Conservation (phyloP, 1,140 invertebrate species). For the Eupeodes corollae region DNA sequence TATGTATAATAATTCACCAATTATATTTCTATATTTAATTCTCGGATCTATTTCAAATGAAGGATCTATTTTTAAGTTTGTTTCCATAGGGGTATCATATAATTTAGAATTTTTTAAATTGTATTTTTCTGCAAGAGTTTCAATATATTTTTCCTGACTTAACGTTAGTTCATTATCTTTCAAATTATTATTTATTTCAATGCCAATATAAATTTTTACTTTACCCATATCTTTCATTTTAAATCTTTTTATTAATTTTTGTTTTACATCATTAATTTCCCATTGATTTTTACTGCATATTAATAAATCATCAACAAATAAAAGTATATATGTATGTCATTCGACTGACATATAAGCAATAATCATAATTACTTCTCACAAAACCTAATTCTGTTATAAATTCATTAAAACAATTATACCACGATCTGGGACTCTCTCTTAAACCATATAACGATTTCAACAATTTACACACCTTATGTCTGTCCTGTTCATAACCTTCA, state of each 20-base stretch:
- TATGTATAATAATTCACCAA: background rate
- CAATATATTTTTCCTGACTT: background rate
- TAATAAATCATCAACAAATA: too few species aligned
- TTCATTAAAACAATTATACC: constrained; percentile 31
- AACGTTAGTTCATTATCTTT: background rate
- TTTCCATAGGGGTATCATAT: background rate
- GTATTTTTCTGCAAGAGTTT: too few species aligned
- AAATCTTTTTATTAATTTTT: too few species aligned
- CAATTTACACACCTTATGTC: constrained; percentile 9
- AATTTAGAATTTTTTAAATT: background rate
- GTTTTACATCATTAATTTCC: background rate
- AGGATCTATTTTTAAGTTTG: too few species aligned
- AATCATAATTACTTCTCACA: too few species aligned
- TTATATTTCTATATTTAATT: background rate
- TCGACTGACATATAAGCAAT: too few species aligned
- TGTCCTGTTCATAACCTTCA: constrained; percentile 24
- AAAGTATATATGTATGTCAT: too few species aligned
- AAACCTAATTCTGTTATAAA: too few species aligned
- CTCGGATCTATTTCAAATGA: background rate
- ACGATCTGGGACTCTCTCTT: constrained; percentile 21
- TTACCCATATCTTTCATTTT: background rate
- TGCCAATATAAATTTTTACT: background rate
- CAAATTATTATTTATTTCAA: too few species aligned
- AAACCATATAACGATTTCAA: constrained; percentile 11
- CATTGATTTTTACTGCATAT: background rate